These are phyloP conservation scores for Plestiodon gilberti DNA, from an alignment of 2,113 vertebrate species.

Conservation along the genomic window DNA sequence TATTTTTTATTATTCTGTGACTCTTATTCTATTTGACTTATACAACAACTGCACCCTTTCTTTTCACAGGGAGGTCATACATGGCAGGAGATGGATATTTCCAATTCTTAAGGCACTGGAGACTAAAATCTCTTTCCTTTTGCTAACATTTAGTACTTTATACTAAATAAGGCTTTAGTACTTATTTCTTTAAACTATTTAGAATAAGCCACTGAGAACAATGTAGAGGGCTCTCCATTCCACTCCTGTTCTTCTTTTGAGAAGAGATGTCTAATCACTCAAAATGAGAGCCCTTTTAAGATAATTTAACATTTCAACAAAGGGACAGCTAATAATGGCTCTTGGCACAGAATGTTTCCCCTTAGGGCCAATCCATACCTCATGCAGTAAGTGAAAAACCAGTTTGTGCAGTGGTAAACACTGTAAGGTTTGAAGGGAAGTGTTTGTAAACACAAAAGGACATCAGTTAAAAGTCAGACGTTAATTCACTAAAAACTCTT, in stretches of 20 bases:
- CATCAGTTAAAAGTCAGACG: not conserved
- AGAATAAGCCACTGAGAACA: not conserved
- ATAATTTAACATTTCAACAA: not conserved
- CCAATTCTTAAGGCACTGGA: not conserved
- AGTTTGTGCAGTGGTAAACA: not conserved
- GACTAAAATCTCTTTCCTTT: not conserved
- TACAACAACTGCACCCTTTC: not conserved
- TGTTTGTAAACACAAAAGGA: not conserved
- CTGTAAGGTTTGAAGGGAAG: not conserved
- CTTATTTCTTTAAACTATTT: not conserved
- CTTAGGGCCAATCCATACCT: not conserved
- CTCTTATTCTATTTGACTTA: not conserved
- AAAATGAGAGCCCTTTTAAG: not conserved
- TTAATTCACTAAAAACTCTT: not conserved
- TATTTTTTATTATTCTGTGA: too few species aligned
- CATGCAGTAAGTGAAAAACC: not conserved
- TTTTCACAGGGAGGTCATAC: not conserved
- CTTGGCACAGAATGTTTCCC: not conserved
- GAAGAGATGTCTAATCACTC: not conserved
- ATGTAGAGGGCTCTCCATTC: not conserved
- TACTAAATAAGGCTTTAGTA: not conserved
- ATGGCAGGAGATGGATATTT: not conserved
- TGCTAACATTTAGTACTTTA: not conserved
- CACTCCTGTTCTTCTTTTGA: not conserved
- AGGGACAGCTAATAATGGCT: not conserved